Percentiles rank a stretch among this genome's conserved stretches.
These are phyloP conservation scores for Callipepla californica DNA, from an alignment of 2,113 vertebrate species.

Conservation along the genomic window DNA sequence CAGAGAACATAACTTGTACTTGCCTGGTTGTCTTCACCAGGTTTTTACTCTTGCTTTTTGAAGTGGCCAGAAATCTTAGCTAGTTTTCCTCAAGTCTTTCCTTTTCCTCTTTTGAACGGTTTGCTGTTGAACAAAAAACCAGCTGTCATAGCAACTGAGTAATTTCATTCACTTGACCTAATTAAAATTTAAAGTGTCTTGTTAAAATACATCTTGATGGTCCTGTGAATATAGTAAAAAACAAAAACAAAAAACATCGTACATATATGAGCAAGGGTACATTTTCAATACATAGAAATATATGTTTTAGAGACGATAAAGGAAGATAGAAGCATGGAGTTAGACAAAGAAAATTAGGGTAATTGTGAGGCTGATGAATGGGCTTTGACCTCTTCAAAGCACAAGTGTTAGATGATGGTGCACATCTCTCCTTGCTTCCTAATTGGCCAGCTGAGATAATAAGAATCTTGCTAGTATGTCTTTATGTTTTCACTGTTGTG, in stretches of 20 bases:
- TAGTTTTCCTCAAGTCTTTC: background rate
- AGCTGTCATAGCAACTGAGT: background rate
- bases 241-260: too few relatives aligned
- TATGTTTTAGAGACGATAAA: background rate
- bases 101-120: background rate
- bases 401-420: too few relatives aligned
- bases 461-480: background rate
- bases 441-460: background rate
- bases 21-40: background rate
- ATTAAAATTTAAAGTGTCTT: background rate
- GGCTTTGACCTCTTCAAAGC: background rate
- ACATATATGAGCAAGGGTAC: background rate
- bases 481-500: background rate
- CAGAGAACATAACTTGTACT: background rate
- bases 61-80: background rate
- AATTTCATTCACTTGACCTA: background rate
- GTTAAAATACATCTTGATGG: background rate
- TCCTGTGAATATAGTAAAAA: background rate
- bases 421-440: background rate
- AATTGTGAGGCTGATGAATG: background rate
- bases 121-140: background rate
- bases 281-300: accelerated
- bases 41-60: background rate
- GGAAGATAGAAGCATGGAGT: background rate
- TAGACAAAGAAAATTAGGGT: background rate